phyloP scores from a whole-genome alignment of 2,113 vertebrate genomes.

The Apteryx owenii region DNA sequence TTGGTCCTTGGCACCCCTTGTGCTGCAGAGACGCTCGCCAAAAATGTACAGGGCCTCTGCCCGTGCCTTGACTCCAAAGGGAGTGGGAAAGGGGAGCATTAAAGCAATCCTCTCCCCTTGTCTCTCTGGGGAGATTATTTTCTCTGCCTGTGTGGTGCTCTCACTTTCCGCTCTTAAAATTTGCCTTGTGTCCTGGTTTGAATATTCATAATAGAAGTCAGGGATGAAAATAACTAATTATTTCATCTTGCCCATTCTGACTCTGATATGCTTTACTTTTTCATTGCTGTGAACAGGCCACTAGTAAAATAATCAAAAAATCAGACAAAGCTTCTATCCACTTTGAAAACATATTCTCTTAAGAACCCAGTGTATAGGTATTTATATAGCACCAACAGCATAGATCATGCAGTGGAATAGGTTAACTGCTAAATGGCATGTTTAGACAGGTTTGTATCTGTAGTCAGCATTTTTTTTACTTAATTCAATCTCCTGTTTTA shows the following conservation, averaged over 20 bases:
- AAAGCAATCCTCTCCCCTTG: not conserved
- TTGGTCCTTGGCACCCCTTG: no score
- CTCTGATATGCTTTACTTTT: not conserved
- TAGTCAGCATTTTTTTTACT: not conserved
- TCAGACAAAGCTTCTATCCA: no score
- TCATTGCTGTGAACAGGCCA: no score
- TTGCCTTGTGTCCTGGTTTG: not conserved
- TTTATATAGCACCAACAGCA: not conserved
- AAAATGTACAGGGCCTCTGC: not conserved
- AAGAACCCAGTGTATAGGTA: not conserved
- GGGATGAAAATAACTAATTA: not conserved
- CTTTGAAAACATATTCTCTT: no score
- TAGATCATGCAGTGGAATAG: fast-evolving
- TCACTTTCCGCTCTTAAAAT: not conserved
- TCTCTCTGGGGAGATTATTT: not conserved
- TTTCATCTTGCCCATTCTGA: not conserved
- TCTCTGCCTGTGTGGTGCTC: not conserved
- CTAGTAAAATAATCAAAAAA: no score
- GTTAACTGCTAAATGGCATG: no score
- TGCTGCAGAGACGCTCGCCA: no score
- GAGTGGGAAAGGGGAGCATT: not conserved
- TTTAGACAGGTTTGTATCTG: not conserved
- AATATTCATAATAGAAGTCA: not conserved
- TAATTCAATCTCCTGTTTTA: not conserved
- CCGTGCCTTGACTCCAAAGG: not conserved